Base-by-base conservation (phyloP, 2,888 invertebrate species). In the Silvanus unidentatus region DNA sequence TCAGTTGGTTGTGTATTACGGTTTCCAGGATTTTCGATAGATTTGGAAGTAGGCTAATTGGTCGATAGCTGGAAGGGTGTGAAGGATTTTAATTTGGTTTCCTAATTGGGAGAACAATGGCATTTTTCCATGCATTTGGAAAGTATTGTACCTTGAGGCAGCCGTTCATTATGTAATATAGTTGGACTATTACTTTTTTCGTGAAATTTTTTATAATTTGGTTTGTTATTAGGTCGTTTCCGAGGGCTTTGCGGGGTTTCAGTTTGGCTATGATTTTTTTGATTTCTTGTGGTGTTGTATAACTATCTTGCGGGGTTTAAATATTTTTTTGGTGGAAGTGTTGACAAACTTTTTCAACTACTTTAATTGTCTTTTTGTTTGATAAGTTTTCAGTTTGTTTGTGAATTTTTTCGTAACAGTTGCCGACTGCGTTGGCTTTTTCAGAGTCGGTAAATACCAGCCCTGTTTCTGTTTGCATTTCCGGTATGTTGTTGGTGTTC, bases 181-280 rank as follows among this genome's bases (percentile, higher is more conserved):
- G 6, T 45, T 50, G 50, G 1, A 54, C 47, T n/a, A 49, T 16
- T 16, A 11, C 5, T 38, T 32, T 32, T 15, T 15, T 3, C 4
- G 43, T 22, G 2, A 29, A 15, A 40, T 43, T 43, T 39, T 43
- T 43, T 9, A 43, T 2, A 5, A 39, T 9, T 39, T 14, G 22
- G 39, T 39, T 39, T 10, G 14, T 27, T 28, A 43, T 42, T 27
- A 14, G 8, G 16, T 57, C 56, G 12, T 30, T 1, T 8, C 57
- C 57, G 1, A 54, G 55, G 14, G 55, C 47, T 49, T 58, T 28
- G 28, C 10, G 8, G 8, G 28, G 5, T 32, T 32, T 40, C 9
- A 43, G 27, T 16, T 40, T 43, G 28, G 46, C 48, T 30, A 55
- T 50, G 5, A 39, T 43, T n/a, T 30, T 8, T 0, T 10, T 9